A percentile compares a stretch with the other conserved stretches of the same genome.
Conservation (phyloP, 1,140 invertebrate genomes). For the Chionoecetes opilio region DNA sequence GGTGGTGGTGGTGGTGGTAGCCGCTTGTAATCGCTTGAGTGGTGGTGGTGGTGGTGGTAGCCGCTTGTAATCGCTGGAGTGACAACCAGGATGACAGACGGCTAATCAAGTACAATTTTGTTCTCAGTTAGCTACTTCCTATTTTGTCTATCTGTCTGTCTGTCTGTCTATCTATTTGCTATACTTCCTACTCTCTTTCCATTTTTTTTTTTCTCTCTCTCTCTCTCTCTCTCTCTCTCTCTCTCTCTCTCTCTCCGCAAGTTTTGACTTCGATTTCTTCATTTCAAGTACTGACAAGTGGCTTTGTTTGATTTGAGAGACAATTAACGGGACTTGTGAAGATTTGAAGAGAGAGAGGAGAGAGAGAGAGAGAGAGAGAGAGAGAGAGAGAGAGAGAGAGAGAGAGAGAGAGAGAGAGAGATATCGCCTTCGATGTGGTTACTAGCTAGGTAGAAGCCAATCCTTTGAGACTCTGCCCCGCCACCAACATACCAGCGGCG, state of each 20-base stretch:
- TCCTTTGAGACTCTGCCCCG: background rate
- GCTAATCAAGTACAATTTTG: background rate
- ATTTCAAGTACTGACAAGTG: background rate
- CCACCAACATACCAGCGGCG: slow-evolving; percentile 3
- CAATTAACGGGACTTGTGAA: background rate
- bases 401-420: slow-evolving; percentile 45
- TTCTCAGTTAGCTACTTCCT: background rate
- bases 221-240: slow-evolving; percentile 12
- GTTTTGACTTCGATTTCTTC: too few species aligned
- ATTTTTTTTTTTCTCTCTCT: background rate
- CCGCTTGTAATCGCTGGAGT: background rate
- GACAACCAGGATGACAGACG: background rate
- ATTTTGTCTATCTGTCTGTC: background rate
- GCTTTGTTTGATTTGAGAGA: background rate
- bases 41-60: background rate
- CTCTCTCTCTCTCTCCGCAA: background rate
- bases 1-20: too few species aligned
- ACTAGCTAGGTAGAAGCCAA: too few species aligned
- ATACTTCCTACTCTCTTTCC: background rate
- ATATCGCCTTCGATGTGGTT: background rate
- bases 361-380: slow-evolving; percentile 48
- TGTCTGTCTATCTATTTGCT: background rate
- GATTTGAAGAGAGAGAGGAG: background rate
- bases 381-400: slow-evolving; percentile 48
- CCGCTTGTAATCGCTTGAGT: too few species aligned